Percentiles rank a stretch among this genome's conserved stretches.
These are phyloP conservation scores for Melozone crissalis DNA, from an alignment of 2,113 vertebrate species.

Conservation along the genomic window DNA sequence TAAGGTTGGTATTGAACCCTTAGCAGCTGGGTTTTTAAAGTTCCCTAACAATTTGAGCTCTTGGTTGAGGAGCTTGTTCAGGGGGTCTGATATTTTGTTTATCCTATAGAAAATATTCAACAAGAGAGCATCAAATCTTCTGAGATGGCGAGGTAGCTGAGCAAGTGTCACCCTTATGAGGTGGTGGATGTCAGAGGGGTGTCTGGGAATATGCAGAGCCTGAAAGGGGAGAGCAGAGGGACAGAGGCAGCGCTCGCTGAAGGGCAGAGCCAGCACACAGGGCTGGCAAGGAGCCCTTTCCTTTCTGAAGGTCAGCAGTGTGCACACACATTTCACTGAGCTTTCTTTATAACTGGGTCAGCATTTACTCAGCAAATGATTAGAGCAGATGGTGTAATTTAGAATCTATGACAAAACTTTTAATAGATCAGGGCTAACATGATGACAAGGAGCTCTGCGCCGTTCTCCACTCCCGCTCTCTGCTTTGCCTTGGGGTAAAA, in stretches of 20 bases:
- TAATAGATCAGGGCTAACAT: constrained; percentile 45
- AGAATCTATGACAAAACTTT: constrained; percentile 69
- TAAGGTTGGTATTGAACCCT: not conserved
- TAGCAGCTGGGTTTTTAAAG: accelerated
- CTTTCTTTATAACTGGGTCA: constrained; percentile 56
- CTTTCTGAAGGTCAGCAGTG: constrained; percentile 36
- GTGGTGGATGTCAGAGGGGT: not conserved
- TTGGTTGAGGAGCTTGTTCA: not conserved
- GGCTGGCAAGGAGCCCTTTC: constrained; percentile 36
- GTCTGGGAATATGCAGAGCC: not conserved
- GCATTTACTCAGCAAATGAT: constrained; percentile 54
- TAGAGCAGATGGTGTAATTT: constrained; percentile 66
- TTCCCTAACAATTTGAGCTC: not conserved
- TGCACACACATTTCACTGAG: constrained; percentile 22
- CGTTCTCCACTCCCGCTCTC: not conserved
- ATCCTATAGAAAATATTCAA: not conserved
- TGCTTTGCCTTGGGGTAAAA: constrained; percentile 50
- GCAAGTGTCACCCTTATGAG: not conserved
- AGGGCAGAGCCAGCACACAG: not conserved
- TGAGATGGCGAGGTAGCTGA: not conserved
- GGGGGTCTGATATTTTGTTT: not conserved
- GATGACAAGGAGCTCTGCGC: constrained; percentile 12
- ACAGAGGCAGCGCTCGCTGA: not conserved
- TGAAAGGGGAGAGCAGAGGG: not conserved
- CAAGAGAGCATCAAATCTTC: not conserved